phyloP scores from a whole-genome alignment of 2,888 invertebrate genomes.

The Netelia virgata region DNA sequence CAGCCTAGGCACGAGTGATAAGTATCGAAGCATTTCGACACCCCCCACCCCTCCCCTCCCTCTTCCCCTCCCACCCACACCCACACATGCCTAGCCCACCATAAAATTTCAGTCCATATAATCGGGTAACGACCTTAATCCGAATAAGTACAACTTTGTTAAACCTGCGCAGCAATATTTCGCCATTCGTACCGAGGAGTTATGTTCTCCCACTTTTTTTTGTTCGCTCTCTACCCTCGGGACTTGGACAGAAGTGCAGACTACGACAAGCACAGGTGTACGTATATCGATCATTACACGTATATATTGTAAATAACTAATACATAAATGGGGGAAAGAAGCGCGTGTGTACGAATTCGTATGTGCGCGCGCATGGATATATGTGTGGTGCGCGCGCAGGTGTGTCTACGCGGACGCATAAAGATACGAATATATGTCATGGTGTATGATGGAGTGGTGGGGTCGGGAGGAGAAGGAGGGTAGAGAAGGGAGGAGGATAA shows the following conservation, averaged over 20 bases:
- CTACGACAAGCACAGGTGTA: no score
- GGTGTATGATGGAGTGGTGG: neutral
- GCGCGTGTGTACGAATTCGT: neutral
- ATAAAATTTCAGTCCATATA: conserved; percentile 34
- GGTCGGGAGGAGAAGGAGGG: conserved; percentile 12
- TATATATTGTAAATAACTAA: no score
- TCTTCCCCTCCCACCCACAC: neutral
- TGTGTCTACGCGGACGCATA: neutral
- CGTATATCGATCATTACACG: no score
- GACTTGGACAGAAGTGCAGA: neutral
- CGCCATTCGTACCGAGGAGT: conserved; percentile 16
- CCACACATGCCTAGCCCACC: neutral
- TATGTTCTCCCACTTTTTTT: conserved; percentile 27
- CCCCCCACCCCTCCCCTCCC: no score
- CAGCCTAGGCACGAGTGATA: neutral
- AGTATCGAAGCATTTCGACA: neutral
- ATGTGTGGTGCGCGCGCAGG: neutral
- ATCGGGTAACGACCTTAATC: conserved; percentile 72
- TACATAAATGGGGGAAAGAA: no score
- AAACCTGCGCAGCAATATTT: conserved; percentile 54
- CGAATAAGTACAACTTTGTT: conserved; percentile 75
- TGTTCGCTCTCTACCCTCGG: neutral
- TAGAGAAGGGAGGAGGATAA: conserved; percentile 17
- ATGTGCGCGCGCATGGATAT: neutral
- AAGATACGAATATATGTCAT: neutral